A percentile compares a stretch with the other conserved stretches of the same genome.
Evolutionary conservation across 2,888 invertebrate species (phyloP).

Genomic region (Eupelmus urozonus): DNA sequence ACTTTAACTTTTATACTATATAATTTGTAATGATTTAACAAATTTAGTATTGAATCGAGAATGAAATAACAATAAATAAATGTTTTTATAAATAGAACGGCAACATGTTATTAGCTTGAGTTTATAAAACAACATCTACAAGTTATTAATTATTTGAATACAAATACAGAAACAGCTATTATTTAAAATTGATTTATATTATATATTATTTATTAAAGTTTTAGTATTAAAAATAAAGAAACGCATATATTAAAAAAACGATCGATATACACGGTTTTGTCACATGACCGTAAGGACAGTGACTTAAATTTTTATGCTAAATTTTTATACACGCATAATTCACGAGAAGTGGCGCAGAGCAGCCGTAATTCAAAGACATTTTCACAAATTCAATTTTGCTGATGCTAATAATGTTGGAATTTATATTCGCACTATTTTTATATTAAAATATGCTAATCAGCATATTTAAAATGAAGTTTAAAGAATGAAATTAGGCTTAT

Average conservation of each 20-base stretch:
- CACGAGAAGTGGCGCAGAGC: not conserved
- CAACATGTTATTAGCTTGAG: too few species aligned
- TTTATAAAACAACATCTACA: too few species aligned
- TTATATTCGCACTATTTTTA: not conserved
- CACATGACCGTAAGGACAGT: not conserved
- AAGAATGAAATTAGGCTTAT: too few species aligned
- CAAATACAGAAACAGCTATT: not conserved
- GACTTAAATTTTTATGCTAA: slow-evolving; percentile 31
- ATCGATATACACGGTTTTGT: slow-evolving; percentile 13
- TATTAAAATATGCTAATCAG: slow-evolving; percentile 10
- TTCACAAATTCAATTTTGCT: slow-evolving; percentile 26
- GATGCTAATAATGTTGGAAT: slow-evolving; percentile 13
- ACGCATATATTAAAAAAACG: slow-evolving; percentile 16
- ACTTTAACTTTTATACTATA: too few species aligned
- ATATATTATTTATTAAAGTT: not conserved
- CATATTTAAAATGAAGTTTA: too few species aligned
- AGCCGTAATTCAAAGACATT: slow-evolving; percentile 10
- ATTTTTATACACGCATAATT: slow-evolving; percentile 36
- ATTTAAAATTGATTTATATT: not conserved
- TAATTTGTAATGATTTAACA: too few species aligned
- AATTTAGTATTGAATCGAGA: too few species aligned
- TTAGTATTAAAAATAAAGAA: not conserved
- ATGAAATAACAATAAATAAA: too few species aligned
- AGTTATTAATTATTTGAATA: not conserved
- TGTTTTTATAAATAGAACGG: too few species aligned